Evolutionary conservation across 2,797 vertebrate species (phyloP), one percentile per base, ranked within the genome.

Genomic region (Xyrichtys novacula): DNA sequence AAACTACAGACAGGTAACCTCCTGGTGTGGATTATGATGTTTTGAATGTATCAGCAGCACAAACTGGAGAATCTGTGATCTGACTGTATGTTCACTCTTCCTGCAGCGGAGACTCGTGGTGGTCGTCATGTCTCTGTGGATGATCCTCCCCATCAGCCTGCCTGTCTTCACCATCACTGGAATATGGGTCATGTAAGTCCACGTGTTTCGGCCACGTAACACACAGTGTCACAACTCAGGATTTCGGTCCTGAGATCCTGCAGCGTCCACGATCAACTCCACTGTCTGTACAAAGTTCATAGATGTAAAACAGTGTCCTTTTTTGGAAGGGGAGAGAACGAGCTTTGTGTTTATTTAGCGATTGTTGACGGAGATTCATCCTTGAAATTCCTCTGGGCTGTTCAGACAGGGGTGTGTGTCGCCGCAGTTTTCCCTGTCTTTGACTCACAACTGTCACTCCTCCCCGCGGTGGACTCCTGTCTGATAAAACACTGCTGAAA

Each of bases 171-270:
- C 93, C 88, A 95, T 97, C 91, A 93, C 94, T 47, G 96, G 96
- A 64, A 95, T 96, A 91, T 96, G 96, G 95, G 92, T 96, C 11
- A 95, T 96, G 96, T 96, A 82, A 95, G 96, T 96, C 20, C 14
- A 3, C 15, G 25, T 52, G 47, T 34, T 34, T n/a, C n/a, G 32
- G 2, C 32, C 7, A 3, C 1, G 15, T 15, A 3, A 14, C 1
- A 3, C 20, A 38, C 6, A 28, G 36, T 25, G 26, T 7, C 28
- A 14, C 2, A 19, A 2, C 26, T 53, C 47, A 4, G 28, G 10
- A 11, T 3, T 38, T 20, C 14, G 57, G 31, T 40, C 15, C n/a
- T 23, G 15, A 23, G 32, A 26, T 31, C 7, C 31, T 1, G 19
- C 32, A 1, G 31, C 0, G 16, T 19, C 23, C 28, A 7, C 0